Evolutionary conservation across 1,140 invertebrate genomes (phyloP).

Genomic region (Leptinotarsa undecemlineata): DNA sequence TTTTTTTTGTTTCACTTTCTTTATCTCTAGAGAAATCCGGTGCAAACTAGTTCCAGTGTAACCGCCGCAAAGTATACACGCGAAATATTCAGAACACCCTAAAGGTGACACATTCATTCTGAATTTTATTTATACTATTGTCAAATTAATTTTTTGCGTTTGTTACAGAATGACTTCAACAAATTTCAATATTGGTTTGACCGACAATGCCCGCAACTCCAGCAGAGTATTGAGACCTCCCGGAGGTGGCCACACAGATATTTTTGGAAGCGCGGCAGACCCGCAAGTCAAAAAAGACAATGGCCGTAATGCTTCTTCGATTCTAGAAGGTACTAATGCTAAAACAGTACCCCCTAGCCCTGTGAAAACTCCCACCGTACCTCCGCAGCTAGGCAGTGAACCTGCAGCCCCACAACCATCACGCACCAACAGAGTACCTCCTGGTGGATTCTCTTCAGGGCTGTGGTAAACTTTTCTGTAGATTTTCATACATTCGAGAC

Average conservation of each 20-base stretch:
- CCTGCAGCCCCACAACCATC: constrained; percentile 26
- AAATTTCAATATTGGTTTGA: constrained; percentile 44
- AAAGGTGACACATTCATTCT: neutral
- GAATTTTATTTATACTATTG: neutral
- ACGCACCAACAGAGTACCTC: constrained; percentile 44
- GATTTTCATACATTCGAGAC: constrained; percentile 3
- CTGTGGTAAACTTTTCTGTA: constrained; percentile 44
- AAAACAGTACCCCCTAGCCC: neutral
- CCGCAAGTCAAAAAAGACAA: constrained; percentile 31
- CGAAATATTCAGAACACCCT: too few relatives aligned
- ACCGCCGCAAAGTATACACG: neutral
- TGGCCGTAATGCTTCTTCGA: constrained; percentile 42
- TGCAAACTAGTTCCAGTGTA: neutral
- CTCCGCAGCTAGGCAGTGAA: neutral
- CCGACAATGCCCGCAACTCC: constrained; percentile 44
- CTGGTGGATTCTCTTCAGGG: constrained; percentile 51
- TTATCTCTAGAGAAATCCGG: constrained; percentile 12
- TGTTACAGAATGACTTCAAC: constrained; percentile 48
- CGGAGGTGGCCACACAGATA: constrained; percentile 52
- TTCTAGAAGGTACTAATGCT: constrained; percentile 36
- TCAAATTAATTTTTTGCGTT: neutral
- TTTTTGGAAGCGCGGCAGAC: constrained; percentile 44
- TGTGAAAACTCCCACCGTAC: neutral
- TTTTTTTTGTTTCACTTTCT: neutral
- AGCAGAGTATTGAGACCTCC: constrained; percentile 52